Conservation (phyloP, 2,888 invertebrate species). For the Megalurothrips usitatus region DNA sequence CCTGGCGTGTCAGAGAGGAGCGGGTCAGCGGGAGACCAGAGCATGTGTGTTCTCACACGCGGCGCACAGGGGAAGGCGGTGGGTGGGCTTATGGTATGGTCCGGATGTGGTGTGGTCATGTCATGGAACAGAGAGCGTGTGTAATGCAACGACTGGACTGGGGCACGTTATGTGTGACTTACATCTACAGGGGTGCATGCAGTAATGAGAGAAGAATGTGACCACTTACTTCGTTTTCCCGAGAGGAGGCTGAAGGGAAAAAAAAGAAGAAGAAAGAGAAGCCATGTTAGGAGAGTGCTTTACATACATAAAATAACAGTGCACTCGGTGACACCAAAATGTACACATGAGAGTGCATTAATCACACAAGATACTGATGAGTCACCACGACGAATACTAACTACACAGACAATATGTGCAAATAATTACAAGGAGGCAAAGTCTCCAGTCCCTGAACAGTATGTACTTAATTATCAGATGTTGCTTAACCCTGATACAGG, state of each 20-base stretch:
- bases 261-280: slow-evolving; percentile 13
- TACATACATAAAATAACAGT: background rate
- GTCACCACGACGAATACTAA: background rate
- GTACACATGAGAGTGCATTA: background rate
- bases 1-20: slow-evolving; percentile 16
- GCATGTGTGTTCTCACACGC: background rate
- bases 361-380: background rate
- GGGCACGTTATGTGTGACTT: background rate
- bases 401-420: background rate
- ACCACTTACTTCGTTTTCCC: slow-evolving; percentile 23
- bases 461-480: no score
- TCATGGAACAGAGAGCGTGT: no score
- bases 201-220: background rate
- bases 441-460: no score
- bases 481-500: no score
- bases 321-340: background rate
- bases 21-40: slow-evolving; percentile 1
- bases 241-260: slow-evolving; percentile 10
- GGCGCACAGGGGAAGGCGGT: background rate
- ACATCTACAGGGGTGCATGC: background rate
- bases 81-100: background rate
- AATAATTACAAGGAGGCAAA: no score
- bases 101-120: no score
- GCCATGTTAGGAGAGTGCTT: slow-evolving; percentile 19
- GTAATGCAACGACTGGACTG: background rate